phyloP scores from a whole-genome alignment of 2,113 vertebrate species.

The Sitta europaea region DNA sequence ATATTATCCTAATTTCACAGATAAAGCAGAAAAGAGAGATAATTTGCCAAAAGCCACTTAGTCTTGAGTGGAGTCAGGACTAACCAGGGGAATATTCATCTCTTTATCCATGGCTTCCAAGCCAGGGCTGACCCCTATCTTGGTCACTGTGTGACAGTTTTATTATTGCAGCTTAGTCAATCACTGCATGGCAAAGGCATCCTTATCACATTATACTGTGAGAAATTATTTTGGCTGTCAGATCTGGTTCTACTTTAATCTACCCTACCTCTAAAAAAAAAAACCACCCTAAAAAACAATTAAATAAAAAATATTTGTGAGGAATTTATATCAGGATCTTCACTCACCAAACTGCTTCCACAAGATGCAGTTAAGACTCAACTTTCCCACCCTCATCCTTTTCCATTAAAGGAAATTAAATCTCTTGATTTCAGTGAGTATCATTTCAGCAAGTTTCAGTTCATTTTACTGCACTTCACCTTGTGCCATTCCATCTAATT shows the following conservation, averaged over 20 bases:
- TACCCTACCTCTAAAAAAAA: background rate
- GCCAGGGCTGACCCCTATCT: background rate
- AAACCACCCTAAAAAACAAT: background rate
- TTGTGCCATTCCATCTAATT: background rate
- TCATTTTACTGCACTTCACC: background rate
- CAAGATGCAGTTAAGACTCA: background rate
- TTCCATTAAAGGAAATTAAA: background rate
- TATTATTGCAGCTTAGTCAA: background rate
- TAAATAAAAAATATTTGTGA: background rate
- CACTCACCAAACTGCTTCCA: background rate
- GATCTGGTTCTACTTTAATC: background rate
- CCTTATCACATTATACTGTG: background rate
- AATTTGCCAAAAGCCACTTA: background rate
- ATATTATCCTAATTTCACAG: conserved; percentile 4
- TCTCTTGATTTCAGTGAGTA: background rate
- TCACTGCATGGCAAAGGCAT: background rate
- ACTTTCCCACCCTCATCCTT: background rate
- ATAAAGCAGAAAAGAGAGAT: background rate
- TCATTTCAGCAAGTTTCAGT: background rate
- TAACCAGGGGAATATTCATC: background rate
- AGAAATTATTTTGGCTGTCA: background rate
- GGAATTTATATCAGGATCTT: background rate
- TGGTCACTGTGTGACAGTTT: background rate
- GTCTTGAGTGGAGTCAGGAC: background rate
- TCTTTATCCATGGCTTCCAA: background rate